Conservation (phyloP, 2,888 invertebrate species). For the Chouioia cunea region DNA sequence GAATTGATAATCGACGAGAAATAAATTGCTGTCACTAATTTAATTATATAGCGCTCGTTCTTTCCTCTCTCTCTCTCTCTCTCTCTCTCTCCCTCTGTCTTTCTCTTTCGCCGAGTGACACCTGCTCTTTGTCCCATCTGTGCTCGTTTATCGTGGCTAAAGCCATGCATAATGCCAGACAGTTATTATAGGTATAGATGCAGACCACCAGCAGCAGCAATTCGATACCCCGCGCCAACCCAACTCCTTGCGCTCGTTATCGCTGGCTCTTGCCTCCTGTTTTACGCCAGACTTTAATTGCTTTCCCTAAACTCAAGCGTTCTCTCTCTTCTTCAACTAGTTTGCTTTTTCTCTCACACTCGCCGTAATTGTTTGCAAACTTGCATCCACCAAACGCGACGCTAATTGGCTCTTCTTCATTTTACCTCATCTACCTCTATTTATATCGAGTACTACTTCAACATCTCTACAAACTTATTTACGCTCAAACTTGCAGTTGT, state of each 20-base stretch:
- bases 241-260: slow-evolving; percentile 7
- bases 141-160: background rate
- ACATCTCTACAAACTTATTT: too few species aligned
- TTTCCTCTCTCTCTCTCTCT: slow-evolving; percentile 8
- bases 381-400: slow-evolving; percentile 8
- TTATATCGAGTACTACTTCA: too few species aligned
- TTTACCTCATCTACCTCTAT: background rate
- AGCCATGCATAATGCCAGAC: slow-evolving; percentile 35
- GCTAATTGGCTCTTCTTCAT: slow-evolving; percentile 15
- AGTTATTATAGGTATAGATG: background rate
- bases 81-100: background rate
- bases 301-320: slow-evolving; percentile 20
- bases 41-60: slow-evolving; percentile 21
- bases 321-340: slow-evolving; percentile 1
- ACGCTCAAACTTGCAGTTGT: too few species aligned
- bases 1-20: slow-evolving; percentile 41
- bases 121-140: background rate
- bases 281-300: slow-evolving; percentile 21
- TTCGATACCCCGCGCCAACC: background rate
- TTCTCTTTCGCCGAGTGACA: too few species aligned
- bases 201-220: background rate
- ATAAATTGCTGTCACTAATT: slow-evolving; percentile 38
- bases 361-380: slow-evolving; percentile 27
- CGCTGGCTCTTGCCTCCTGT: slow-evolving; percentile 1
- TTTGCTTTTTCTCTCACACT: background rate